Conservation (phyloP, 2,888 invertebrate species). For the Drosophila mimetica region DNA sequence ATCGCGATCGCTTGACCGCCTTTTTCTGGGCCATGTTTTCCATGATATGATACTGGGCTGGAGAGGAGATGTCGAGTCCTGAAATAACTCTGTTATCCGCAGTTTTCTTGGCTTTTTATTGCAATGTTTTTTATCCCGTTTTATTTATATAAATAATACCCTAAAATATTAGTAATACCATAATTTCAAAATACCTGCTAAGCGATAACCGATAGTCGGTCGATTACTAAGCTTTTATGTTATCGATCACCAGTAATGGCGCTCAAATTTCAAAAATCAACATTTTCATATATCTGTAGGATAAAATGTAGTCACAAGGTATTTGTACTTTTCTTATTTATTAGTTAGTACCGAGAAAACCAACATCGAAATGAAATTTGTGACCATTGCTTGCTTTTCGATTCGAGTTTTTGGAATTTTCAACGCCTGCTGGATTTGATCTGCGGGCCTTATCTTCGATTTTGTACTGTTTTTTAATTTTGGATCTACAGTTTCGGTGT, state of each 20-base stretch:
- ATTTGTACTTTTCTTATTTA: background rate
- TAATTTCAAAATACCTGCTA: background rate
- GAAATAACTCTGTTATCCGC: background rate
- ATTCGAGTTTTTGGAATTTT: background rate
- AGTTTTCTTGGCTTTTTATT: background rate
- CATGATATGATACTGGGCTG: background rate
- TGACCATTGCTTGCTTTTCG: background rate
- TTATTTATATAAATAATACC: background rate
- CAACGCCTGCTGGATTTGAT: background rate
- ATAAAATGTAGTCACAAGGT: too few relatives aligned
- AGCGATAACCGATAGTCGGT: background rate
- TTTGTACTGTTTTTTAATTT: background rate
- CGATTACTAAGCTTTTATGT: background rate
- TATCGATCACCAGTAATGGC: background rate
- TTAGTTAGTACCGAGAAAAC: too few relatives aligned
- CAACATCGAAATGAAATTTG: background rate
- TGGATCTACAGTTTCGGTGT: background rate
- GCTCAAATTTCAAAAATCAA: background rate
- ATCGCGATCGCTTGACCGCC: conserved; percentile 56
- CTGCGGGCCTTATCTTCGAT: background rate
- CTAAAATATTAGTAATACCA: background rate
- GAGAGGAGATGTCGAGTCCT: too few relatives aligned
- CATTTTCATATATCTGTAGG: too few relatives aligned
- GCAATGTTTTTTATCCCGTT: background rate
- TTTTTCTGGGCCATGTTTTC: background rate